Conservation (phyloP, 2,797 vertebrate genomes). For the Rhinophrynus dorsalis region DNA sequence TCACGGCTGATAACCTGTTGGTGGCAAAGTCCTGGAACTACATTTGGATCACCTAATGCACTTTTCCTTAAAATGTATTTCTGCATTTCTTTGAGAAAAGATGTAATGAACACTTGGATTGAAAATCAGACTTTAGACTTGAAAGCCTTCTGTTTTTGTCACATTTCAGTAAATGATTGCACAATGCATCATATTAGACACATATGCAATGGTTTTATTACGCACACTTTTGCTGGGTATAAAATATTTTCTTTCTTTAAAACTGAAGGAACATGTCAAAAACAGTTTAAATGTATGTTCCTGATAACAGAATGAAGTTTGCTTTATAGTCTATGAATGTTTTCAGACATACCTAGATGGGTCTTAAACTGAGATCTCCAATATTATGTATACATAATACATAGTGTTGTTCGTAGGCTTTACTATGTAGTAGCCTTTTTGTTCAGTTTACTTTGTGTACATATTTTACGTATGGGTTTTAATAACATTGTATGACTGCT, state of each 20-base stretch:
- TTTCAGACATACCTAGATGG: conserved; percentile 78
- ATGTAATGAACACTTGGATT: conserved; percentile 71
- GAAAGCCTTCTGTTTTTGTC: conserved; percentile 70
- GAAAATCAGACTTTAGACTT: conserved; percentile 66
- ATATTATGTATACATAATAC: conserved; percentile 79
- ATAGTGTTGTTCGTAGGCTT: conserved; percentile 84
- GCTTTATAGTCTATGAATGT: conserved; percentile 80
- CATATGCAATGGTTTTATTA: conserved; percentile 81
- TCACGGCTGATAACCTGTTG: conserved; percentile 59
- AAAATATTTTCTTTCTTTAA: conserved; percentile 76
- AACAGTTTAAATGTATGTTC: conserved; percentile 71
- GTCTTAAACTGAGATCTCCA: conserved; percentile 73
- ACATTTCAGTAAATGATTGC: conserved; percentile 83
- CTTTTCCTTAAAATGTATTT: conserved; percentile 75
- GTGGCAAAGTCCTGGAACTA: conserved; percentile 68
- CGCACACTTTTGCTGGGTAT: conserved; percentile 70
- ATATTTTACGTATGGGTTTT: conserved; percentile 97
- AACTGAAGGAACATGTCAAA: conserved; percentile 77
- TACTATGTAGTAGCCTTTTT: conserved; percentile 85
- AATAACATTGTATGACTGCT: conserved; percentile 94
- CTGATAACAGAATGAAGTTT: conserved; percentile 75
- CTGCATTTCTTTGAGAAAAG: conserved; percentile 66
- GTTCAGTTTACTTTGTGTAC: conserved; percentile 85
- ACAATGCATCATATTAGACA: conserved; percentile 77
- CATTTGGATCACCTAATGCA: conserved; percentile 79